These are phyloP conservation scores for Ectobius pallidus DNA, from an alignment of 2,888 invertebrate species.

Conservation along the genomic window DNA sequence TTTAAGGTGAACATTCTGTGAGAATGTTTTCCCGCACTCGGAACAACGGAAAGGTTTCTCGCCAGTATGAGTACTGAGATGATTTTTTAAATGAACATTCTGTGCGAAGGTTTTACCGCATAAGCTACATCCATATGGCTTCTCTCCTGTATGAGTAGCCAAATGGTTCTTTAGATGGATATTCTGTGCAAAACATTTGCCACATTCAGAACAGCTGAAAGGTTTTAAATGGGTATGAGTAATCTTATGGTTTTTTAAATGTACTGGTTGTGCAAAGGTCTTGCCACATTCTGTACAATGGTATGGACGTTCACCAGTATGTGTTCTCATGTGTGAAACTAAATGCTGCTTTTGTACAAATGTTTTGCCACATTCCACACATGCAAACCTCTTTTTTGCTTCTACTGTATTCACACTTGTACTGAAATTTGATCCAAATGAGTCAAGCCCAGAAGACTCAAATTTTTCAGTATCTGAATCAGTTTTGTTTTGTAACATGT, in stretches of 20 bases:
- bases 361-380: conserved; percentile 14
- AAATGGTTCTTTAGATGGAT: conserved; percentile 23
- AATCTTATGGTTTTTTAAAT: conserved; percentile 20
- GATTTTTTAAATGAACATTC: conserved; percentile 28
- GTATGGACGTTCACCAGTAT: conserved; percentile 13
- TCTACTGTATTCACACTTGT: not conserved
- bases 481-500: too few species aligned
- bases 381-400: conserved; percentile 7
- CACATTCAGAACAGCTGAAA: conserved; percentile 19
- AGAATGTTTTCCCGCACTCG: conserved; percentile 30
- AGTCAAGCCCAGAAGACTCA: not conserved
- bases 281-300: conserved; percentile 15
- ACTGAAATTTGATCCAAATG: not conserved
- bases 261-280: conserved; percentile 11
- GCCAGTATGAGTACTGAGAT: conserved; percentile 27
- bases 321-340: conserved; percentile 20
- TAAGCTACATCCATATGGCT: conserved; percentile 13
- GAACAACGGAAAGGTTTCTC: conserved; percentile 23
- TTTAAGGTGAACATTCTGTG: conserved; percentile 30
- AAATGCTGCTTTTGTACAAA: conserved; percentile 24
- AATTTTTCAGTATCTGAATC: too few species aligned
- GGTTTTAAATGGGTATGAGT: conserved; percentile 19
- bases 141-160: conserved; percentile 4
- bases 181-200: conserved; percentile 21
- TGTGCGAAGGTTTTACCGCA: conserved; percentile 22